Percentiles rank a stretch among this genome's conserved stretches.
Conservation (phyloP, 2,113 vertebrate species). For the Chamaetylas fuelleborni region DNA sequence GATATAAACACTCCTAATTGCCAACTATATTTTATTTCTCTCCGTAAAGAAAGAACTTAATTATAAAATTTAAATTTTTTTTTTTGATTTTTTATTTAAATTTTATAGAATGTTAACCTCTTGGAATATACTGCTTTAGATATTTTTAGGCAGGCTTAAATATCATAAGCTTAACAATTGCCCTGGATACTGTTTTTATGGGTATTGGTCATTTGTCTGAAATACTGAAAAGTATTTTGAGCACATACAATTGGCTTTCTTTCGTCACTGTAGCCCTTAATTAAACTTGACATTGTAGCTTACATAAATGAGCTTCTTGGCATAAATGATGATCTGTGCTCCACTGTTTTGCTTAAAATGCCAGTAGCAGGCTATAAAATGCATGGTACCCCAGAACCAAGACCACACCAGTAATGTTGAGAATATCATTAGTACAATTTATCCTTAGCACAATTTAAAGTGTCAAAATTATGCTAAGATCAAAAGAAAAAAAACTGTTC, state of each 20-base stretch:
- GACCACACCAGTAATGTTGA: not conserved
- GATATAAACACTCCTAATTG: not conserved
- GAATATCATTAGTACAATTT: not conserved
- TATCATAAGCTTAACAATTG: not conserved
- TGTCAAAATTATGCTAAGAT: not conserved
- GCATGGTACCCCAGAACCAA: not conserved
- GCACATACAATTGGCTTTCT: not conserved
- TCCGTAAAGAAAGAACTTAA: not conserved
- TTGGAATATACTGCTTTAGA: not conserved
- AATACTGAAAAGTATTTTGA: conserved; percentile 14
- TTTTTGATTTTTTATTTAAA: not conserved
- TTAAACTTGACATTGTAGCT: conserved; percentile 47
- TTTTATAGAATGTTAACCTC: not conserved
- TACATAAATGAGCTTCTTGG: conserved; percentile 18
- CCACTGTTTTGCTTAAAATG: conserved; percentile 5
- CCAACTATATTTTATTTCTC: not conserved
- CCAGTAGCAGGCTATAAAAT: conserved; percentile 12
- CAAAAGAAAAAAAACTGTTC: not conserved
- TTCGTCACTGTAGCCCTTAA: conserved; percentile 37
- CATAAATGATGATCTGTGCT: conserved; percentile 1
- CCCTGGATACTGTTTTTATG: not conserved
- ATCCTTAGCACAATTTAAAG: not conserved
- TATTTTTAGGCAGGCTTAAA: conserved; percentile 15
- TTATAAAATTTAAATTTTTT: conserved; percentile 8
- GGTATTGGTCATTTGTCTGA: not conserved